Evolutionary conservation across 2,888 invertebrate species (phyloP), one percentile per base, ranked within the genome.

Genomic region (Platycnemis pennipes): DNA sequence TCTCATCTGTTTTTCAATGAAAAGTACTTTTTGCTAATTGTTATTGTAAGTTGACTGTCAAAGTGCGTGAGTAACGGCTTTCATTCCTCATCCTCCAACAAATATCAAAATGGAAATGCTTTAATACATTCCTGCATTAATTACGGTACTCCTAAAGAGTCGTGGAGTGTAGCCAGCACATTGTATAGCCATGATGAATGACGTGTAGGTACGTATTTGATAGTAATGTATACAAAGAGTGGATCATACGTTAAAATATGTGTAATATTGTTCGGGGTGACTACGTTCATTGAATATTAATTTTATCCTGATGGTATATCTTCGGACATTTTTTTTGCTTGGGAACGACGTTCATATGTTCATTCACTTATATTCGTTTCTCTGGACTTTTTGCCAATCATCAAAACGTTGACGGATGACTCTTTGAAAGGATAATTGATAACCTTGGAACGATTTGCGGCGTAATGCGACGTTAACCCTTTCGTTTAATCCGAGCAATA

Each of bases 371-470:
- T 13, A 77, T 31, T 77, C 31, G n/a, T 77, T 77, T 77, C 77
- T 2, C 7, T 31, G 77, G 77, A 77, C 77, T 77, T 77, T 77
- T 77, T 77, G 77, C 77, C 77, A 77, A 77, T 37, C 77, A 77
- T 77, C 31, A 77, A 37, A 77, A n/a, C 31, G n/a, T 63, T 91
- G 91, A 91, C 91, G 91, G 44, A 91, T 91, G 91, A 63, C 56
- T 63, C 91, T 91, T 63, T 91, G 42, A 69, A 53, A 26, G 37
- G 44, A 44, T 44, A 69, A 44, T 63, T 91, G 56, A 63, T 91
- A 91, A 91, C 63, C 91, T 44, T 19, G 44, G 26, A 44, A 26
- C 77, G 11, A 91, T 91, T 69, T 91, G 44, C n/a, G 44, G 42
- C 63, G 37, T 91, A 89, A 89, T 89, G 89, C 53, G 37, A 89